Evolutionary conservation across 2,888 invertebrate genomes (phyloP), one percentile per base, ranked within the genome.

Genomic region (Glaucopsyche alexis): DNA sequence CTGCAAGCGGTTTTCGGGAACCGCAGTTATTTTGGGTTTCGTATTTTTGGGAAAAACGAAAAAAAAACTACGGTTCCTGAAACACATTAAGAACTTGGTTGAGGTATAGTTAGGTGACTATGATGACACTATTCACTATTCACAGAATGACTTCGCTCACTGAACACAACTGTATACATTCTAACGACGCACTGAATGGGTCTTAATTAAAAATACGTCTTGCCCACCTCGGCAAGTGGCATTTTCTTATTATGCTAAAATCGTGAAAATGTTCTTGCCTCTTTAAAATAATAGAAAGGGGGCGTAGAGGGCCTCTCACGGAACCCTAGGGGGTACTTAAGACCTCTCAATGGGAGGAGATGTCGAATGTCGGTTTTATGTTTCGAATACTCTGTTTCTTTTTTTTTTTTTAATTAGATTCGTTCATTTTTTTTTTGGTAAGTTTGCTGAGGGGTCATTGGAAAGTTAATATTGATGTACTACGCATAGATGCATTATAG

Each of bases 271-370:
- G 29, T 29, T 60, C 29, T 2, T 60, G 82, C 82, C 79, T 86
- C 87, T 80, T 78, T 82, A 78, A 81, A 84, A 87, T 87, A 87
- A 87, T 86, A 85, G 85, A 84, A 80, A 77, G 82, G 83, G 83
- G 81, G 78, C 75, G 75, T 49, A 74, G 78, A 80, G 83, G 79
- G 77, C 80, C 82, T 79, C 86, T 86, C 72, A 71, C 47, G 47
- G 13, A 47, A 42, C 42, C 11, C 1, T 55, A 1, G 11, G 5
- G 19, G 55, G 13, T 29, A 16, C 29, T 60, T 7, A 38, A 29
- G 29, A 60, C n/a, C 50, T 50, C 50, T 42, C 42, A 42, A 42
- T 42, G 14, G 6, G 11, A 60, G 11, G 11, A 60, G 19, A 55
- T 60, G 60, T 29, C 19, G 60, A 60, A 60, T 38, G 60, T 29